Evolutionary conservation across 1,140 invertebrate species (phyloP).

Genomic region (Heliconius nattereri): DNA sequence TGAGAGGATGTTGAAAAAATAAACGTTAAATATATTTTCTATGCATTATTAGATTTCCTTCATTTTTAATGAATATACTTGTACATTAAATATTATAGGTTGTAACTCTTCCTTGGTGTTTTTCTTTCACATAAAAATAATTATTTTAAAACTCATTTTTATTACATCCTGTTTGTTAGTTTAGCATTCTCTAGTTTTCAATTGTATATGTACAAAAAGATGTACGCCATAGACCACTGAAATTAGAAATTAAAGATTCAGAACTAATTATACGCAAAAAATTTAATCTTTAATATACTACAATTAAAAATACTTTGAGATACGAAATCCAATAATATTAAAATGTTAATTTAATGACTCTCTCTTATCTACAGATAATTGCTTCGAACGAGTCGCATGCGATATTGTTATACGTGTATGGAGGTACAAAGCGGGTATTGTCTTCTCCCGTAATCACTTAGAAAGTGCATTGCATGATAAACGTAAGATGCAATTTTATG

Average conservation of each 20-base stretch:
- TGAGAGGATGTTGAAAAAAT: neutral
- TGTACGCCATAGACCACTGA: too few relatives aligned
- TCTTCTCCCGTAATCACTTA: slow-evolving; percentile 39
- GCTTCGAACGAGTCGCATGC: neutral
- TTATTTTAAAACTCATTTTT: too few relatives aligned
- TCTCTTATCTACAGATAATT: slow-evolving; percentile 1
- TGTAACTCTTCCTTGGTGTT: too few relatives aligned
- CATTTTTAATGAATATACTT: neutral
- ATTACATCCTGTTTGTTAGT: too few relatives aligned
- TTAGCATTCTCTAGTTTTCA: too few relatives aligned
- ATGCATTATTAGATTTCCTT: neutral
- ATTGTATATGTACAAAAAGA: too few relatives aligned
- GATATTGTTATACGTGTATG: neutral
- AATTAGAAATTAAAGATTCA: too few relatives aligned
- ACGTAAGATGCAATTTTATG: slow-evolving; percentile 31
- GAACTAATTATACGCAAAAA: too few relatives aligned
- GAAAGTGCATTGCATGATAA: slow-evolving; percentile 45
- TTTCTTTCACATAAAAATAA: too few relatives aligned
- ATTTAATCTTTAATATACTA: neutral
- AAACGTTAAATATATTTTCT: neutral
- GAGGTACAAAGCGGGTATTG: slow-evolving; percentile 44
- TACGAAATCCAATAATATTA: neutral
- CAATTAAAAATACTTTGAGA: neutral
- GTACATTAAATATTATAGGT: neutral
- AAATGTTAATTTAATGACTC: neutral